Evolutionary conservation across 1,140 invertebrate species (phyloP).

Genomic region (Aphelinus atriplicis): DNA sequence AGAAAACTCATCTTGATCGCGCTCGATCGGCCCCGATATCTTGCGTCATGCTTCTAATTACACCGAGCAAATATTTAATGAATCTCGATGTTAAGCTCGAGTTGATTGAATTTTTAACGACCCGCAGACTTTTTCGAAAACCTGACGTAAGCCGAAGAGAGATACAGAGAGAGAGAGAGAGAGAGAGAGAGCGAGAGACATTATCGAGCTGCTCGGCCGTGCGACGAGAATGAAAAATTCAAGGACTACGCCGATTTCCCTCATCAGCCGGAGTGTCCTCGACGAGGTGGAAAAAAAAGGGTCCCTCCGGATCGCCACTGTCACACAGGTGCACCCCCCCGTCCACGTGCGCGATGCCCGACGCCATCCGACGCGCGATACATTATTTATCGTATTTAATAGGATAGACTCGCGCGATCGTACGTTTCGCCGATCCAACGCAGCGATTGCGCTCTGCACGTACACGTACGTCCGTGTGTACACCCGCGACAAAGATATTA

Average conservation of each 20-base stretch:
- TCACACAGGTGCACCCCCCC: neutral
- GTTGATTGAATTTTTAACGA: too few relatives aligned
- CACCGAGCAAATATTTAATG: too few relatives aligned
- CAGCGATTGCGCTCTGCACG: constrained; percentile 45
- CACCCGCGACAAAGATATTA: constrained; percentile 16
- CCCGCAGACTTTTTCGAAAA: too few relatives aligned
- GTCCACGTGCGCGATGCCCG: neutral
- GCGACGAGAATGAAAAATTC: constrained; percentile 8
- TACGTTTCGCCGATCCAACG: constrained; percentile 50
- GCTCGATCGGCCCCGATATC: too few relatives aligned
- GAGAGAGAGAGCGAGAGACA: neutral
- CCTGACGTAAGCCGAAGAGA: neutral
- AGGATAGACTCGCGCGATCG: too few relatives aligned
- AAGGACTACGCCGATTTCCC: constrained; percentile 14
- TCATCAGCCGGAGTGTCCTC: constrained; percentile 19
- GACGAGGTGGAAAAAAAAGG: constrained; percentile 12
- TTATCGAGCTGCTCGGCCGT: neutral
- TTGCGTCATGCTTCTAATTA: too few relatives aligned
- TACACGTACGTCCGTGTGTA: constrained; percentile 8
- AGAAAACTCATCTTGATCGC: too few relatives aligned
- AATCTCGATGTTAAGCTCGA: too few relatives aligned
- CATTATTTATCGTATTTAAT: constrained; percentile 30
- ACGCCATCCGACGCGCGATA: neutral
- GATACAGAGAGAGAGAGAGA: constrained; percentile 4
- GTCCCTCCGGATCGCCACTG: neutral